phyloP scores from a whole-genome alignment of 2,888 invertebrate species.

The Calameuta pallipes region DNA sequence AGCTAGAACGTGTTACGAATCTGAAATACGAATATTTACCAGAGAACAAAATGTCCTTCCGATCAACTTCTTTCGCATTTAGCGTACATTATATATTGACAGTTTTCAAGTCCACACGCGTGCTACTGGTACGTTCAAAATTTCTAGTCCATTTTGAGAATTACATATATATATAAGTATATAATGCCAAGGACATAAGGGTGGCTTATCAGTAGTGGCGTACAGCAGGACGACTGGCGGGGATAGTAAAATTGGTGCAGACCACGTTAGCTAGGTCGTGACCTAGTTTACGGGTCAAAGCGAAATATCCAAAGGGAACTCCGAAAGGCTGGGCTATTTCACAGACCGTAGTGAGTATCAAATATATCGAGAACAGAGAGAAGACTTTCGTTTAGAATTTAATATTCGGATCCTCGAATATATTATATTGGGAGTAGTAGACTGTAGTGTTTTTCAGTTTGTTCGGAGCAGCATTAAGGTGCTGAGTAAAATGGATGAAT shows the following conservation, averaged over 20 bases:
- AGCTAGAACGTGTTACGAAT: background rate
- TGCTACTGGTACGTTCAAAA: too few species aligned
- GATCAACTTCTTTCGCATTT: too few species aligned
- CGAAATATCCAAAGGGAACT: background rate
- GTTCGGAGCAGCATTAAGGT: background rate
- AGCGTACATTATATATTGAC: background rate
- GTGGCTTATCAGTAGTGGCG: background rate
- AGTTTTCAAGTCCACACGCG: background rate
- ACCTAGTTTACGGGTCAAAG: constrained; percentile 38
- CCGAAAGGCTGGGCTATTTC: background rate
- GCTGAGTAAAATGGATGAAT: background rate
- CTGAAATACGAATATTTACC: background rate
- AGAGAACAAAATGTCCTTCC: background rate
- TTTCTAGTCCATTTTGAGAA: background rate
- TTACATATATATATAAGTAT: background rate
- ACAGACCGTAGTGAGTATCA: background rate
- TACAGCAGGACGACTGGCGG: background rate
- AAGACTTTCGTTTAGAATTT: background rate
- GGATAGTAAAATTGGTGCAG: constrained; percentile 33
- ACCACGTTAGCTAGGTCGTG: constrained; percentile 41
- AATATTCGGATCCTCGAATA: background rate
- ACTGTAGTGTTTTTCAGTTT: background rate
- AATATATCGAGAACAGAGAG: background rate
- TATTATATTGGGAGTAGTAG: background rate
- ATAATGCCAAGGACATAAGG: background rate